Evolutionary conservation across 2,888 invertebrate genomes (phyloP).

Genomic region (Drosophila anomelani): DNA sequence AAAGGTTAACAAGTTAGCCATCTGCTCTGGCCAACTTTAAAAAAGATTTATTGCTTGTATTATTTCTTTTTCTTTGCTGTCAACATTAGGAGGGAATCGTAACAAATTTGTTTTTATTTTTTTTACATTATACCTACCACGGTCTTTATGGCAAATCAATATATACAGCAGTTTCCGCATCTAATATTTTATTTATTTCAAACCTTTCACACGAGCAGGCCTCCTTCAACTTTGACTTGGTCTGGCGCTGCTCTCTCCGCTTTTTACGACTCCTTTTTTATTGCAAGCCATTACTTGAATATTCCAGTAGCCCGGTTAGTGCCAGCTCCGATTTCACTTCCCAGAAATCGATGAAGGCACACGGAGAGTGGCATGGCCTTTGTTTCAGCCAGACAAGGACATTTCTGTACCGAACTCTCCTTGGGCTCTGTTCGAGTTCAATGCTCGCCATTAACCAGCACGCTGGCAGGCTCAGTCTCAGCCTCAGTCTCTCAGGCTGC

Average conservation of each 20-base stretch:
- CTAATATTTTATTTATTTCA: conserved; percentile 51
- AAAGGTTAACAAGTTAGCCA: neutral
- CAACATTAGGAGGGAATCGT: conserved; percentile 2
- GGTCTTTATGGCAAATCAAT: conserved; percentile 35
- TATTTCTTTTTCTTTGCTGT: neutral
- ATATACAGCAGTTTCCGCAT: conserved; percentile 31
- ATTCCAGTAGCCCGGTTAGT: conserved; percentile 49
- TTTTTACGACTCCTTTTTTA: conserved; percentile 56
- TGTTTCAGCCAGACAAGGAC: conserved; percentile 43
- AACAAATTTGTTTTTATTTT: conserved; percentile 9
- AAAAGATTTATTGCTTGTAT: neutral
- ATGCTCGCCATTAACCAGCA: conserved; percentile 40
- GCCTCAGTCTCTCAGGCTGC: conserved; percentile 29
- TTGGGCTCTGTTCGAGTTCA: conserved; percentile 22
- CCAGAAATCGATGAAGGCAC: conserved; percentile 51
- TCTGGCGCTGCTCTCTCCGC: conserved; percentile 18
- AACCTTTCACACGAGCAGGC: conserved; percentile 48
- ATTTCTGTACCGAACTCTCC: conserved; percentile 21
- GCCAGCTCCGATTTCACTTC: conserved; percentile 42
- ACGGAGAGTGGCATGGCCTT: conserved; percentile 34
- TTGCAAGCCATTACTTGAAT: conserved; percentile 68
- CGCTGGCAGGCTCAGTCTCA: conserved; percentile 7
- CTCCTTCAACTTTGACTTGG: conserved; percentile 63
- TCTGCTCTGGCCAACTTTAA: neutral
- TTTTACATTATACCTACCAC: conserved; percentile 8